Conservation (phyloP, 2,888 invertebrate genomes). For the Melanargia galathea region DNA sequence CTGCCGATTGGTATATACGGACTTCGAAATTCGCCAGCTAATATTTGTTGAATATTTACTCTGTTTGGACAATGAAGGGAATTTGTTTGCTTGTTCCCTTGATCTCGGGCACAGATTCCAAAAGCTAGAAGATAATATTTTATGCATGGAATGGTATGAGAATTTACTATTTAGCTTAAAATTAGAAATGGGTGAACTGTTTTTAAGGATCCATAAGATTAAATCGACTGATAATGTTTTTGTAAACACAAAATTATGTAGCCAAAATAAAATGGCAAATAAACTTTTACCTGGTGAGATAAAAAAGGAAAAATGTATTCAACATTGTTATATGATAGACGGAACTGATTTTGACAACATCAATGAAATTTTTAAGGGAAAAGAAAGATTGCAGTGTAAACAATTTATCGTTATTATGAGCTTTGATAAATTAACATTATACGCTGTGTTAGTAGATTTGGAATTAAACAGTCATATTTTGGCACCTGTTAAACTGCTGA, state of each 20-base stretch:
- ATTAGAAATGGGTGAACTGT: conserved; percentile 49
- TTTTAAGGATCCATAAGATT: conserved; percentile 53
- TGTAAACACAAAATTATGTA: not conserved
- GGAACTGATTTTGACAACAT: conserved; percentile 24
- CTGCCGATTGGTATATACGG: conserved; percentile 43
- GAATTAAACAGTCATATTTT: conserved; percentile 40
- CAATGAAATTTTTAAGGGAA: conserved; percentile 31
- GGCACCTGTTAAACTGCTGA: conserved; percentile 54
- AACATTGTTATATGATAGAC: conserved; percentile 23
- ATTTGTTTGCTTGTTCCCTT: conserved; percentile 55
- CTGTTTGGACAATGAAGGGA: conserved; percentile 58
- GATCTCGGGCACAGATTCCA: conserved; percentile 62
- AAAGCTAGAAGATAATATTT: conserved; percentile 48
- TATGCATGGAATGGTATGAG: conserved; percentile 42
- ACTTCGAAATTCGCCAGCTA: conserved; percentile 55
- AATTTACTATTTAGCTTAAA: conserved; percentile 54
- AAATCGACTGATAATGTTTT: conserved; percentile 34
- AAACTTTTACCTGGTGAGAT: not conserved
- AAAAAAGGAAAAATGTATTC: conserved; percentile 23
- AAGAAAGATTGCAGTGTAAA: conserved; percentile 6
- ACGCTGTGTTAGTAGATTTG: conserved; percentile 24
- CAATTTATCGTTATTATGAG: conserved; percentile 41
- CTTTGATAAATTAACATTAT: conserved; percentile 32
- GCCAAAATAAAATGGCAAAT: not conserved
- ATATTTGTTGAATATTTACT: conserved; percentile 55